These are phyloP conservation scores for Melieria crassipennis DNA, from an alignment of 2,888 invertebrate species.

Conservation along the genomic window DNA sequence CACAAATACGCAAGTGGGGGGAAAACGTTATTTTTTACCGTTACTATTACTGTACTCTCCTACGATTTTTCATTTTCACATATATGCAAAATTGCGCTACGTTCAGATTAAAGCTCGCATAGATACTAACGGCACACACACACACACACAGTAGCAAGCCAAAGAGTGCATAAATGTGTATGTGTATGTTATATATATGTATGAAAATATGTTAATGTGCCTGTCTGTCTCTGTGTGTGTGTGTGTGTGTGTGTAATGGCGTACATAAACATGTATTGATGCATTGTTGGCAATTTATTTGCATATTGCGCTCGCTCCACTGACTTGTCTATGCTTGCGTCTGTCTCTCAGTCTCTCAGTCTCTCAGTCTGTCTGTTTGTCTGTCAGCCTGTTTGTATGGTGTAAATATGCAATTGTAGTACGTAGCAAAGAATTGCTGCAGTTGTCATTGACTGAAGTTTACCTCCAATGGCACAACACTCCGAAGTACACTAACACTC, in stretches of 20 bases:
- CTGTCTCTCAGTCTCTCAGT: conserved; percentile 3
- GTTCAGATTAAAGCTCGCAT: conserved; percentile 18
- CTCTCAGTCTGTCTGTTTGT: conserved; percentile 9
- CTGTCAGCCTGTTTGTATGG: background rate
- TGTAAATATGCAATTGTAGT: background rate
- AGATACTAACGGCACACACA: conserved; percentile 31
- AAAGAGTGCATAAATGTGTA: conserved; percentile 21
- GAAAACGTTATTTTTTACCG: no score
- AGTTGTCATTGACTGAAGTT: conserved; percentile 53
- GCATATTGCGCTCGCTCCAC: conserved; percentile 34
- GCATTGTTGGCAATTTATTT: conserved; percentile 59
- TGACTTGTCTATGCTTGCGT: no score
- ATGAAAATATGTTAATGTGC: background rate
- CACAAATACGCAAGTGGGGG: background rate
- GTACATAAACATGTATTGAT: conserved; percentile 40
- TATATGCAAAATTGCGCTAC: no score
- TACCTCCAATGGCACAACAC: conserved; percentile 50
- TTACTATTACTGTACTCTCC: no score
- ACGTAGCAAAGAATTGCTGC: conserved; percentile 51
- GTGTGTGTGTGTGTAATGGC: background rate
- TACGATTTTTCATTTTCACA: no score
- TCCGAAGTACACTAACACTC: conserved; percentile 20
- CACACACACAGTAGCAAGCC: conserved; percentile 45
- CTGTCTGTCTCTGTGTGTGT: background rate
- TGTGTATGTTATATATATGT: conserved; percentile 31